phyloP scores from a whole-genome alignment of 2,888 invertebrate species.

The Perithous albicinctus region DNA sequence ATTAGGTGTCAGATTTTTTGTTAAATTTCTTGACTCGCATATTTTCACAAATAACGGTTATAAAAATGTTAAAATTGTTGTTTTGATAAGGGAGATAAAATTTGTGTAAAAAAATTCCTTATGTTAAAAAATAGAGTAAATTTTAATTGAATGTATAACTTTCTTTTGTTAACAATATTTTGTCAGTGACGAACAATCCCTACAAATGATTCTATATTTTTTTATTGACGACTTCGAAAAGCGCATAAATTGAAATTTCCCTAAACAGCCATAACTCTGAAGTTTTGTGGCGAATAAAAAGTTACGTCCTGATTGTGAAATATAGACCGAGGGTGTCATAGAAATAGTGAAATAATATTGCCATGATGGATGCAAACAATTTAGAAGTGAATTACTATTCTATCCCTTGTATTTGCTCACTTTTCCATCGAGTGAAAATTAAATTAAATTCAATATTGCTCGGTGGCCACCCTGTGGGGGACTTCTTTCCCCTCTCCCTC shows the following conservation, averaged over 20 bases:
- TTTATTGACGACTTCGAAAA: background rate
- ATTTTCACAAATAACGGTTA: no score
- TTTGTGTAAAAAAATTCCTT: no score
- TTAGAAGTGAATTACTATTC: constrained; percentile 12
- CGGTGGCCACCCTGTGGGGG: constrained; percentile 42
- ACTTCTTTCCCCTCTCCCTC: background rate
- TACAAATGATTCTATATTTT: background rate
- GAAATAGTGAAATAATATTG: constrained; percentile 12
- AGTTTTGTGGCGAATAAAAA: background rate
- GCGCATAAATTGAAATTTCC: constrained; percentile 24
- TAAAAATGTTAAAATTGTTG: no score
- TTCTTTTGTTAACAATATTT: no score
- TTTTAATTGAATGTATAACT: no score
- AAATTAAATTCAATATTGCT: constrained; percentile 72
- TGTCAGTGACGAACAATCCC: background rate
- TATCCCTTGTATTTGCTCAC: background rate
- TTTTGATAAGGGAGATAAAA: no score
- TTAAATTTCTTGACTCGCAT: no score
- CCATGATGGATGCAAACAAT: constrained; percentile 29
- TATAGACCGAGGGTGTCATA: background rate
- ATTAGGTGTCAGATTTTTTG: background rate
- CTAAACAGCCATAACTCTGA: constrained; percentile 38
- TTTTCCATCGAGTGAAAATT: constrained; percentile 60
- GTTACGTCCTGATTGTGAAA: constrained; percentile 20
- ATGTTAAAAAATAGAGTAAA: no score